Evolutionary conservation across 2,888 invertebrate genomes (phyloP), one percentile per base, ranked within the genome.

Genomic region (Drosophila infuscata): DNA sequence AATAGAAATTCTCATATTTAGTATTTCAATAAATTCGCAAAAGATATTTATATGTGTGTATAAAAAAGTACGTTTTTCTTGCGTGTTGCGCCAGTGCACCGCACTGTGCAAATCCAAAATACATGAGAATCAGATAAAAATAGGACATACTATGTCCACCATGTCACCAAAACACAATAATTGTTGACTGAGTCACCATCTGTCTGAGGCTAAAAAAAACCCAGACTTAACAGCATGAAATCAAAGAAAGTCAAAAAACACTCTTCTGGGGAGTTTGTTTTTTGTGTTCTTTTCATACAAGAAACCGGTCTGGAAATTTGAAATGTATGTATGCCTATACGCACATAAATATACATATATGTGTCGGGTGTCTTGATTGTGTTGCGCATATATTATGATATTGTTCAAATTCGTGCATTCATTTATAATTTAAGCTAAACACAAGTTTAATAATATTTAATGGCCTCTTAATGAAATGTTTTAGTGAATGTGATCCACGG

Each of bases 261-360:
- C 56, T 20, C 36, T 29, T 17, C n/a, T 17, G 32, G 17, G 4
- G 8, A 46, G 46, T 8, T 25, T 12, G 68, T 35, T 11, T 32
- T 7, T 12, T 54, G 30, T 35, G 35, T 46, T 51, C 69, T 57
- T 58, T 33, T 67, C 29, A 8, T 54, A 46, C 15, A 30, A n/a
- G 17, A 74, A 77, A 77, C 76, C 76, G 74, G 79, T 74, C 66
- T 66, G 65, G 56, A 62, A 30, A 25, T 32, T 57, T 6, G n/a
- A 35, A 53, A 33, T n/a, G 29, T 35, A 51, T 48, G 33, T 58
- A 36, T 30, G 8, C 46, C 15, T 25, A 33, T 64, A 30, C 5
- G 38, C 29, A 20, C 9, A 41, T 58, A 3, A 4, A 5, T 33
- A 35, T 17, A 17, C 12, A 36, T 7, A 17, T 36, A 33, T 35